These are phyloP conservation scores for Eumerus sabulonum DNA, from an alignment of 2,888 invertebrate species.

Conservation along the genomic window DNA sequence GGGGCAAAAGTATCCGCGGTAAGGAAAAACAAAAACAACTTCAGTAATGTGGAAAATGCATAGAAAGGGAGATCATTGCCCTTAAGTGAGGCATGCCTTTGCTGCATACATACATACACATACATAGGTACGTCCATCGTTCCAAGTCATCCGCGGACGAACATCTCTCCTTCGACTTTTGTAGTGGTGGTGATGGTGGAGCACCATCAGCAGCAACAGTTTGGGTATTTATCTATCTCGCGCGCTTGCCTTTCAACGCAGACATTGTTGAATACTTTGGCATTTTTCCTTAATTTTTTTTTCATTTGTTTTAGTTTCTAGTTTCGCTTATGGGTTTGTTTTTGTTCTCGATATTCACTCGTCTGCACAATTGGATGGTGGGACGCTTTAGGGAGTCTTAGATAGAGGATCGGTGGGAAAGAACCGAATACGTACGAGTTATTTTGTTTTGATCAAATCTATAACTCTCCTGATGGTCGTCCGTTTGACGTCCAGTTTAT, in stretches of 20 bases:
- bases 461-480: conserved; percentile 8
- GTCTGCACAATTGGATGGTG: conserved; percentile 56
- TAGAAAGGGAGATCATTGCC: conserved; percentile 68
- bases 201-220: conserved; percentile 30
- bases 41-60: conserved; percentile 67
- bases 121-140: conserved; percentile 4
- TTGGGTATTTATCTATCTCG: conserved; percentile 64
- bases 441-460: conserved; percentile 33
- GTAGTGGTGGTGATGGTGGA: conserved; percentile 30
- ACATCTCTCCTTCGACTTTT: too few relatives aligned
- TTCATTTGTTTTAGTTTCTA: conserved; percentile 17
- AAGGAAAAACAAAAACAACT: conserved; percentile 47
- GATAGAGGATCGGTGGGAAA: conserved; percentile 23
- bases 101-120: conserved; percentile 15
- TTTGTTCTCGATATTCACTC: neutral
- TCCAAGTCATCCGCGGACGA: conserved; percentile 2
- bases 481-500: conserved; percentile 1
- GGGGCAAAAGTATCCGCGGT: neutral
- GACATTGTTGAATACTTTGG: conserved; percentile 58
- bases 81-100: conserved; percentile 63
- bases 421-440: conserved; percentile 9
- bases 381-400: conserved; percentile 50
- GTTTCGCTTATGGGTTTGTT: too few relatives aligned
- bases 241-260: conserved; percentile 53
- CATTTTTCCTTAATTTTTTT: conserved; percentile 36